Percentiles rank a stretch among this genome's conserved stretches.
Evolutionary conservation across 2,113 vertebrate genomes (phyloP).

Genomic region (Athene cunicularia): DNA sequence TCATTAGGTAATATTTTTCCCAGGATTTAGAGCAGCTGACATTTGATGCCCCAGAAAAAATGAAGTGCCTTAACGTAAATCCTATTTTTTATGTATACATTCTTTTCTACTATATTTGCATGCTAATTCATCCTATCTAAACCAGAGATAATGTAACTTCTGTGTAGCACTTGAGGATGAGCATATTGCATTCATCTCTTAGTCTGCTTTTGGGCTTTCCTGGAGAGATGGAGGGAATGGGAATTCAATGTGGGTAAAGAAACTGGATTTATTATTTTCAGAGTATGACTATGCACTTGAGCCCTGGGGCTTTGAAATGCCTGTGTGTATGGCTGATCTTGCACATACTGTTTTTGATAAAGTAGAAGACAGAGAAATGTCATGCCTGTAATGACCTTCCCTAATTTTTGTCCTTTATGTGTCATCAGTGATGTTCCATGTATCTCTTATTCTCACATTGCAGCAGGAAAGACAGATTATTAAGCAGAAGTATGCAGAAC

Average conservation of each 20-base stretch:
- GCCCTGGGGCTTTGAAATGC: neutral
- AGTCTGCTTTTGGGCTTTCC: neutral
- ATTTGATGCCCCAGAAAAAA: neutral
- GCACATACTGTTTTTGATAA: neutral
- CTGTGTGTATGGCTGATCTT: neutral
- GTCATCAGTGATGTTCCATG: neutral
- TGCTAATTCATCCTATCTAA: neutral
- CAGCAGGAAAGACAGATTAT: neutral
- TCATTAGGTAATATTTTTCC: neutral
- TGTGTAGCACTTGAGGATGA: neutral
- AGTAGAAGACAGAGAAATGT: neutral
- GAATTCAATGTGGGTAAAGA: neutral
- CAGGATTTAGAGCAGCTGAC: neutral
- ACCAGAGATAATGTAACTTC: neutral
- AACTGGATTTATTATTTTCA: neutral
- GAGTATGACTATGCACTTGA: neutral
- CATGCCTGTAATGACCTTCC: neutral
- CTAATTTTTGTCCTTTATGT: neutral
- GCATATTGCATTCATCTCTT: neutral
- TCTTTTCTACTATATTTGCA: neutral
- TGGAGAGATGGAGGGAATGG: neutral
- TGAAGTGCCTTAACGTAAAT: neutral
- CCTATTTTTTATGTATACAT: neutral
- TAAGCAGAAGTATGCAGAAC: neutral
- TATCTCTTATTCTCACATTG: neutral